Conservation (phyloP, 2,888 invertebrate species). For the Drosophila buzzatii region DNA sequence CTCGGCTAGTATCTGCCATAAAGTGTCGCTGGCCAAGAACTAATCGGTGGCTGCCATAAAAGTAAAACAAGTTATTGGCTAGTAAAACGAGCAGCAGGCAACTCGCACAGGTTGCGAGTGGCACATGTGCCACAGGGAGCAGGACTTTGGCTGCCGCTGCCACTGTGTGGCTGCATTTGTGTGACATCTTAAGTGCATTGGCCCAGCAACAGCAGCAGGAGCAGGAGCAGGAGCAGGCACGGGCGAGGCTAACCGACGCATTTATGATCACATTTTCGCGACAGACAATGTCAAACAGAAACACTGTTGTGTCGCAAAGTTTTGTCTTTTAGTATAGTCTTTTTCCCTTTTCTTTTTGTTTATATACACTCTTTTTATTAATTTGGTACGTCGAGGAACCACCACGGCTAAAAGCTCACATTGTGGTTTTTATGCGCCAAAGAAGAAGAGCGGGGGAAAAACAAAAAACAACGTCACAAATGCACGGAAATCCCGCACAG, state of each 20-base stretch:
- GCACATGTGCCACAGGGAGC: conserved; percentile 62
- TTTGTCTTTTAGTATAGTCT: conserved; percentile 30
- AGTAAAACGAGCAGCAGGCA: conserved; percentile 33
- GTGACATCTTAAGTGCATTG: conserved; percentile 78
- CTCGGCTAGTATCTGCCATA: conserved; percentile 39
- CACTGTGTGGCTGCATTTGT: conserved; percentile 33
- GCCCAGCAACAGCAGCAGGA: conserved; percentile 22
- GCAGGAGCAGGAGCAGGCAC: background rate
- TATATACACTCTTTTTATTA: conserved; percentile 48
- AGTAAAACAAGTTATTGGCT: conserved; percentile 49
- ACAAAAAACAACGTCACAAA: background rate
- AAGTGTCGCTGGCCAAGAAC: conserved; percentile 56
- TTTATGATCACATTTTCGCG: conserved; percentile 65
- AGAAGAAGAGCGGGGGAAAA: background rate
- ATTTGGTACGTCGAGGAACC: conserved; percentile 40
- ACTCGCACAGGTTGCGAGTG: conserved; percentile 35
- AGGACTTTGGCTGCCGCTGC: background rate
- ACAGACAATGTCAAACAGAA: conserved; percentile 42
- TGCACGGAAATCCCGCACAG: conserved; percentile 42
- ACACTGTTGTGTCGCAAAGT: conserved; percentile 25
- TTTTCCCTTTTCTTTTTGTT: background rate
- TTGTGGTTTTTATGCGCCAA: conserved; percentile 47
- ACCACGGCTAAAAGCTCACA: conserved; percentile 50
- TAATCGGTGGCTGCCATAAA: conserved; percentile 74
- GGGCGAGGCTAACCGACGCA: conserved; percentile 17